Conservation (phyloP, 1,140 invertebrate species). For the Drosophila varians region DNA sequence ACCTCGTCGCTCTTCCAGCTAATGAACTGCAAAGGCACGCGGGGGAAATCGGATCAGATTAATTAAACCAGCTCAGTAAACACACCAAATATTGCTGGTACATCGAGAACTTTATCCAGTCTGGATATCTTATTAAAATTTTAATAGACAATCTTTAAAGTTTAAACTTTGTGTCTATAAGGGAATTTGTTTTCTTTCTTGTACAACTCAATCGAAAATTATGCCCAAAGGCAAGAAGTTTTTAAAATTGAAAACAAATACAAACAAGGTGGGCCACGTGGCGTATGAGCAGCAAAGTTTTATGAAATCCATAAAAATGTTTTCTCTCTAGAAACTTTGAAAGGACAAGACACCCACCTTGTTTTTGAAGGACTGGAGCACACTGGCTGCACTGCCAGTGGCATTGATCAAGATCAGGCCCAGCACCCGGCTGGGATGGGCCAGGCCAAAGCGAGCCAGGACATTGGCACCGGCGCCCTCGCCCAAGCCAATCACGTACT, state of each 20-base stretch:
- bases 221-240: not conserved
- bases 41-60: not conserved
- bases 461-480: constrained; percentile 96
- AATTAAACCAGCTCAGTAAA: constrained; percentile 9
- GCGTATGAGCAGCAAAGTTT: not conserved
- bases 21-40: constrained; percentile 86
- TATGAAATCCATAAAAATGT: not conserved
- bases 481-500: constrained; percentile 92
- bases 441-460: constrained; percentile 92
- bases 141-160: too few species aligned
- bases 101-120: too few species aligned
- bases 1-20: constrained; percentile 90
- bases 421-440: constrained; percentile 89
- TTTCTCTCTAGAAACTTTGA: not conserved
- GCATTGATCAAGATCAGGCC: constrained; percentile 94
- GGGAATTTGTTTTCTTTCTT: too few species aligned
- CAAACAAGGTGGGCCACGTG: not conserved
- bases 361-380: constrained; percentile 94
- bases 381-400: constrained; percentile 93
- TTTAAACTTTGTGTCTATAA: not conserved
- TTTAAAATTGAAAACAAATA: not conserved
- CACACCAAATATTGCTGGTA: not conserved
- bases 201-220: not conserved
- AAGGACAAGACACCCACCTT: constrained; percentile 85
- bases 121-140: too few species aligned